Conservation (phyloP, 1,140 invertebrate species). For the Frieseomelitta varia region DNA sequence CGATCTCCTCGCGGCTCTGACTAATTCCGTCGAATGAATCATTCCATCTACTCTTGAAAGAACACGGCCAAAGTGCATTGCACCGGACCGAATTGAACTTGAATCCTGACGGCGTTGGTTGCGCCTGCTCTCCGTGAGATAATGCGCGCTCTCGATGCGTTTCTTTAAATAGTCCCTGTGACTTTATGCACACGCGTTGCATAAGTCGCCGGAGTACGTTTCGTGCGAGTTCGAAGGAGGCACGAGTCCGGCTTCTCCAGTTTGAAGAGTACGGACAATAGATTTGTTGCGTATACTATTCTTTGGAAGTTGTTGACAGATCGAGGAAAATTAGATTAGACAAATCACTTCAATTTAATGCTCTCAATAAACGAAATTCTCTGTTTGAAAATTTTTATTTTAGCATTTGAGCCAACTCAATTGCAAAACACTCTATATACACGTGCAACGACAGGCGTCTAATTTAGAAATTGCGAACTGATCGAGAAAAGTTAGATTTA, state of each 20-base stretch:
- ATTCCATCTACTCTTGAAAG: slow-evolving; percentile 34
- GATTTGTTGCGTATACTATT: no score
- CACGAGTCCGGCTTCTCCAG: no score
- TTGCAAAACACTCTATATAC: no score
- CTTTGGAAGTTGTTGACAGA: background rate
- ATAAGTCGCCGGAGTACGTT: background rate
- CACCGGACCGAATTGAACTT: slow-evolving; percentile 45
- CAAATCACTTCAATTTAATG: background rate
- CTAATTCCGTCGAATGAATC: slow-evolving; percentile 48
- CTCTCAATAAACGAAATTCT: no score
- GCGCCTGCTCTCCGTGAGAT: slow-evolving; percentile 16
- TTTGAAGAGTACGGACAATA: no score
- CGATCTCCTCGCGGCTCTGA: slow-evolving; percentile 42
- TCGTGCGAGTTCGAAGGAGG: background rate
- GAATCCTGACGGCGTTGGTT: slow-evolving; percentile 15
- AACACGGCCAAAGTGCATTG: slow-evolving; percentile 49
- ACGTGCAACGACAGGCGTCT: no score
- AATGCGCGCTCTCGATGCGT: slow-evolving; percentile 20
- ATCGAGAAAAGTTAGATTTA: no score
- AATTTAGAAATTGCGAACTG: no score
- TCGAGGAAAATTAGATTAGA: no score
- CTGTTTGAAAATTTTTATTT: no score
- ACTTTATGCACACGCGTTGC: background rate
- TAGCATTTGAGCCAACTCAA: no score
- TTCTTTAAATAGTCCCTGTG: slow-evolving; percentile 24